Base-by-base conservation (phyloP, 2,797 vertebrate species). In the Tamandua tetradactyla region DNA sequence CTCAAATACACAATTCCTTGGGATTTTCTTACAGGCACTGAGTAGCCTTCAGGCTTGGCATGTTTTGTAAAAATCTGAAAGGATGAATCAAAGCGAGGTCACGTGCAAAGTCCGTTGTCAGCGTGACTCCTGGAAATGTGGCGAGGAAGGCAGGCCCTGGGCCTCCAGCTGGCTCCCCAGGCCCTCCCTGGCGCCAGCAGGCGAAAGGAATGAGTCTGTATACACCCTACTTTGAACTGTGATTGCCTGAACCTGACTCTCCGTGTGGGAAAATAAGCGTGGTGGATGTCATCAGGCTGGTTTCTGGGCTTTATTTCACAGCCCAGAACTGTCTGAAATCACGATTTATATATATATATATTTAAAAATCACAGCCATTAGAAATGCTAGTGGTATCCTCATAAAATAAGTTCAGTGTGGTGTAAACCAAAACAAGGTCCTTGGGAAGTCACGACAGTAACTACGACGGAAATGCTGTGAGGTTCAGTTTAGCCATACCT, bases 31-130 rank as follows among this genome's bases (percentile, higher is more conserved):
- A 44, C 1, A 72, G 74, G 79, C 35, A 62, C 30, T 0, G 11
- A 76, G 68, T 23, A 90, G 57, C 40, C n/a, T 10, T 61, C 32
- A 74, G 49, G 75, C 66, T 71, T 85, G 66, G 87, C 13, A 11
- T 20, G 3, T 11, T 1, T 35, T 18, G 18, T 79, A 32, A 79
- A 76, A 78, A 71, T 75, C 69, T 64, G 49, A 85, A 79, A 74
- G 61, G 62, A 80, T 55, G 69, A 95, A 82, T 79, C 57, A 84
- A 68, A 92, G 87, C 55, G 92, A 79, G 85, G 74, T 91, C 47
- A 61, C 84, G 68, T 71, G 85, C 87, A 86, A 68, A 49, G 18
- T 14, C 64, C 27, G 2, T 1, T 25, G 90, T 94, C 91, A 86
- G 95, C 89, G 7, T 12, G 57, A 66, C 66, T 23, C 10, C 25